These are phyloP conservation scores for Uropetala carovei DNA, from an alignment of 2,888 invertebrate species.

Conservation along the genomic window DNA sequence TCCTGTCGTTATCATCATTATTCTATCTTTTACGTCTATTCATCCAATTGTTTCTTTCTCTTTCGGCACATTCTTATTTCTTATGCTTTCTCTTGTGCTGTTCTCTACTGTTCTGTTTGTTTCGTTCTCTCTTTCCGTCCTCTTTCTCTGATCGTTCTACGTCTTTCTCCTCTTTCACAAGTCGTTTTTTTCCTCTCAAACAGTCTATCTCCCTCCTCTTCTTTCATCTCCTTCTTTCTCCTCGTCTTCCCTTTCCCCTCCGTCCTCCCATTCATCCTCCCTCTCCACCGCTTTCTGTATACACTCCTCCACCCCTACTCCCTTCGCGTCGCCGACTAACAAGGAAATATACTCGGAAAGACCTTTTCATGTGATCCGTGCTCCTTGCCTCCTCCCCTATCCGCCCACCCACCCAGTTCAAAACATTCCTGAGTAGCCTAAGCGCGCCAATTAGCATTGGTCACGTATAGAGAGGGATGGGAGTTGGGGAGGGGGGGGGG, in stretches of 20 bases:
- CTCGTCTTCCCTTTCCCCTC: background rate
- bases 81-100: background rate
- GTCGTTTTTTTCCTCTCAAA: background rate
- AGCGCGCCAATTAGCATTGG: slow-evolving; percentile 63
- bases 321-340: slow-evolving; percentile 28
- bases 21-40: too few species aligned
- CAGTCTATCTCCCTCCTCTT: background rate
- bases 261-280: background rate
- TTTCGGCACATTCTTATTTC: too few species aligned
- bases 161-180: background rate
- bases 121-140: slow-evolving; percentile 15
- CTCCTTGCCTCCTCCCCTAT: background rate
- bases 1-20: too few species aligned
- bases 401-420: slow-evolving; percentile 8
- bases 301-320: background rate
- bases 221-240: background rate
- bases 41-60: background rate
- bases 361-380: slow-evolving; percentile 36
- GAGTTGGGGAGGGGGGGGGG: background rate
- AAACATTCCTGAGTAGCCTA: slow-evolving; percentile 63
- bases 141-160: background rate
- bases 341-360: slow-evolving; percentile 40
- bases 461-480: slow-evolving; percentile 24
- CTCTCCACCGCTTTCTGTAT: background rate
- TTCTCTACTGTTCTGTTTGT: background rate